Percentiles rank a stretch among this genome's conserved stretches.
phyloP scores from a whole-genome alignment of 2,113 vertebrate species.

The Rafetus swinhoei region DNA sequence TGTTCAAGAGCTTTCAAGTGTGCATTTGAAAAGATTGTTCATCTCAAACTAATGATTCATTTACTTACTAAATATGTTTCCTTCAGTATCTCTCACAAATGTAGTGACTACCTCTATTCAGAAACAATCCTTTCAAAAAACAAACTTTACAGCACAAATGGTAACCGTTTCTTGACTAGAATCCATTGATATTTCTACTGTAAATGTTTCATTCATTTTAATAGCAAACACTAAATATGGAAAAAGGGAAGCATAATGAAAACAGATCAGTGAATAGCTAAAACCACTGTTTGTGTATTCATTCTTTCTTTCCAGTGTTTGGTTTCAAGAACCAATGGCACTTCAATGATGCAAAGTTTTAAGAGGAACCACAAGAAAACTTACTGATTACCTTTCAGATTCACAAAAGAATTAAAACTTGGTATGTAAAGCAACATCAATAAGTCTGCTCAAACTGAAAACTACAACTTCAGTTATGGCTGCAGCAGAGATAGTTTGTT shows the following conservation, averaged over 20 bases:
- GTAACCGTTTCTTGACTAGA: not conserved
- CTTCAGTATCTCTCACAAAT: not conserved
- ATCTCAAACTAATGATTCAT: not conserved
- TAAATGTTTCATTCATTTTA: not conserved
- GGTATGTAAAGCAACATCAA: not conserved
- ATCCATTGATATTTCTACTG: not conserved
- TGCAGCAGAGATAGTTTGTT: not conserved
- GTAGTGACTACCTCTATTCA: not conserved
- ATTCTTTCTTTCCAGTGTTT: not conserved
- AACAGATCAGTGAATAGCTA: not conserved
- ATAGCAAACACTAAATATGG: not conserved
- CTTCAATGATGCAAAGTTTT: not conserved
- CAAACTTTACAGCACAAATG: not conserved
- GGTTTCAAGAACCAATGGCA: slow-evolving; percentile 17
- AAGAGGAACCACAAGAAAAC: slow-evolving; percentile 54
- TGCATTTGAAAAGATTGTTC: not conserved
- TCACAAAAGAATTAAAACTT: slow-evolving; percentile 27
- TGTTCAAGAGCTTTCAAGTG: not conserved
- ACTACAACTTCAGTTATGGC: not conserved
- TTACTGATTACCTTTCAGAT: slow-evolving; percentile 50
- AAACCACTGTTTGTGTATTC: not conserved
- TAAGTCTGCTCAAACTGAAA: not conserved
- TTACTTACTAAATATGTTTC: not conserved
- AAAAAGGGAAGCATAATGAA: not conserved
- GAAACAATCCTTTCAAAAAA: not conserved